phyloP scores from a whole-genome alignment of 2,113 vertebrate species.

The Bombycilla garrulus region DNA sequence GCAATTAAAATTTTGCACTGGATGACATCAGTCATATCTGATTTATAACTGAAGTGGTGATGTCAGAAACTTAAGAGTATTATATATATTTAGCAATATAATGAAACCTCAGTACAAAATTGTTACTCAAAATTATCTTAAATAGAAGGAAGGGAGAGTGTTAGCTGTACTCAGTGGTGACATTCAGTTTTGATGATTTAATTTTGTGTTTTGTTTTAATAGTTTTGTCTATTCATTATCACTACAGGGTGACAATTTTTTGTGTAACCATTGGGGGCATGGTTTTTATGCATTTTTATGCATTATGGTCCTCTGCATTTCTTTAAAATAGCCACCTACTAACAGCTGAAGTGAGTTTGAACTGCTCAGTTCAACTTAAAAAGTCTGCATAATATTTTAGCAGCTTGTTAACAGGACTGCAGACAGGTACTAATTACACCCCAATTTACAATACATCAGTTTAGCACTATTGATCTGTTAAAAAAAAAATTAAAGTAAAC shows the following conservation, averaged over 20 bases:
- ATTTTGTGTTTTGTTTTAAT: neutral
- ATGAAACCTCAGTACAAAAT: neutral
- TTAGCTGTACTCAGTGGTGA: neutral
- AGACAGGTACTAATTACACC: constrained; percentile 82
- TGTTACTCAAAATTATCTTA: neutral
- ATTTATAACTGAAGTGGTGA: neutral
- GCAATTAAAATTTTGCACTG: neutral
- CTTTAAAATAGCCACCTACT: neutral
- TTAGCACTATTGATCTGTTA: constrained; percentile 81
- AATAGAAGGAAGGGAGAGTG: neutral
- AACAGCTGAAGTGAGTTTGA: neutral
- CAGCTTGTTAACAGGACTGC: constrained; percentile 73
- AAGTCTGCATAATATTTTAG: constrained; percentile 10
- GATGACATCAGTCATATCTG: neutral
- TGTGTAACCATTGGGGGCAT: neutral
- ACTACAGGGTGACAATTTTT: neutral
- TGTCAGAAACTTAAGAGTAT: neutral
- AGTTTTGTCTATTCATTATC: neutral
- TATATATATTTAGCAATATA: neutral
- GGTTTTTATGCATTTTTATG: neutral
- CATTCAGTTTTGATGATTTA: neutral
- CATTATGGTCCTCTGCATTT: neutral
- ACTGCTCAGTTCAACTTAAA: neutral
- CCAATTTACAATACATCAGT: constrained; percentile 83
- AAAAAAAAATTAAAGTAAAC: constrained; percentile 81